These are phyloP conservation scores for Hystrix brachyura DNA, from an alignment of 2,113 vertebrate species.

Conservation along the genomic window DNA sequence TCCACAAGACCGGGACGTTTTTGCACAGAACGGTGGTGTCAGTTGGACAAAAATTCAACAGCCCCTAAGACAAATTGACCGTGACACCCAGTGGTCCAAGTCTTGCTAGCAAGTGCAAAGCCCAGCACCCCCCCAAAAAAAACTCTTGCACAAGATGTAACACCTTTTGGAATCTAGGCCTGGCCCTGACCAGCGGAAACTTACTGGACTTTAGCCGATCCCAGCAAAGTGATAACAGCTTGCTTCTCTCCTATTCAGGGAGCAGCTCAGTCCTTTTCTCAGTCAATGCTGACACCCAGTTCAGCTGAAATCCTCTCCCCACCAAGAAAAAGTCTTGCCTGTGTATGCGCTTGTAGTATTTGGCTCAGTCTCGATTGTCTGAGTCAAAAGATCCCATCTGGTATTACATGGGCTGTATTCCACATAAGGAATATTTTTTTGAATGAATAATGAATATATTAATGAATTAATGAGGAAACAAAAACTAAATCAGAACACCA, in stretches of 20 bases:
- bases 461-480: constrained; percentile 4
- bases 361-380: not conserved
- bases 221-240: not conserved
- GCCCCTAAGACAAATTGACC: not conserved
- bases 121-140: too few species aligned
- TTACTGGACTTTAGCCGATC: not conserved
- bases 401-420: not conserved
- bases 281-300: not conserved
- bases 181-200: not conserved
- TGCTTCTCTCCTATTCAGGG: not conserved
- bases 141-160: not conserved
- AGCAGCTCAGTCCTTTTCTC: not conserved
- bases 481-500: not conserved
- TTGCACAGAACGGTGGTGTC: not conserved
- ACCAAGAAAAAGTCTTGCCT: not conserved
- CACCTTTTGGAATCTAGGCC: not conserved
- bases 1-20: not conserved
- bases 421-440: not conserved
- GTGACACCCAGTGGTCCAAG: not conserved
- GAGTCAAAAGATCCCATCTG: not conserved
- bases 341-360: not conserved
- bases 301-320: not conserved
- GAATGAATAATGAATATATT: not conserved
- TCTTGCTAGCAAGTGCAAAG: not conserved
- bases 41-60: not conserved